Evolutionary conservation across 37 sponge, comb jelly and placozoan species (phyloP).

Genomic region (Corticium candelabrum): DNA sequence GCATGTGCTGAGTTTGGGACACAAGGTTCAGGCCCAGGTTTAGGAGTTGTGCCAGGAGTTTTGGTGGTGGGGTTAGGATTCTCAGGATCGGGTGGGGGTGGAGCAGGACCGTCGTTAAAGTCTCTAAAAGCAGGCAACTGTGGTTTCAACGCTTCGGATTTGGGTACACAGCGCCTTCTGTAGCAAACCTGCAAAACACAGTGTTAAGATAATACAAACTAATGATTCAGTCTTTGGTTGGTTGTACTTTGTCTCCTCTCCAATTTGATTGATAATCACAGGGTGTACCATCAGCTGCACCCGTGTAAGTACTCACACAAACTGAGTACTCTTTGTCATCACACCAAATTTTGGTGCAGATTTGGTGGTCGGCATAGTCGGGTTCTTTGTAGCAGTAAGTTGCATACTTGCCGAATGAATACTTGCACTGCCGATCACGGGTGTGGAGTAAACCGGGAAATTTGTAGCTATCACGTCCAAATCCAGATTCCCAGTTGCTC

Average conservation of each 20-base stretch:
- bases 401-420: not conserved
- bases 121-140: not conserved
- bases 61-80: too few relatives aligned
- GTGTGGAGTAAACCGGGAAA: not conserved
- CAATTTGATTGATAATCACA: not conserved
- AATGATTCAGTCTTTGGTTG: too few relatives aligned
- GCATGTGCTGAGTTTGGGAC: not conserved
- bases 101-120: not conserved
- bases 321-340: not conserved
- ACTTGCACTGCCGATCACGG: not conserved
- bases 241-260: too few relatives aligned
- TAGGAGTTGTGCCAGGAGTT: too few relatives aligned
- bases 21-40: not conserved
- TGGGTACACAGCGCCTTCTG: not conserved
- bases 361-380: not conserved
- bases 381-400: not conserved
- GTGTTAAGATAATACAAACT: not conserved
- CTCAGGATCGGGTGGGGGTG: not conserved
- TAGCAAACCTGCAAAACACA: not conserved
- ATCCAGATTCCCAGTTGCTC: not conserved
- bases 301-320: conserved; percentile 1
- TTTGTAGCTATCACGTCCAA: not conserved
- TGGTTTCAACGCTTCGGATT: not conserved
- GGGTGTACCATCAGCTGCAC: not conserved
- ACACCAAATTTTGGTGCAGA: not conserved